These are phyloP conservation scores for Orchestia grillus DNA, from an alignment of 1,140 invertebrate genomes.

Conservation along the genomic window DNA sequence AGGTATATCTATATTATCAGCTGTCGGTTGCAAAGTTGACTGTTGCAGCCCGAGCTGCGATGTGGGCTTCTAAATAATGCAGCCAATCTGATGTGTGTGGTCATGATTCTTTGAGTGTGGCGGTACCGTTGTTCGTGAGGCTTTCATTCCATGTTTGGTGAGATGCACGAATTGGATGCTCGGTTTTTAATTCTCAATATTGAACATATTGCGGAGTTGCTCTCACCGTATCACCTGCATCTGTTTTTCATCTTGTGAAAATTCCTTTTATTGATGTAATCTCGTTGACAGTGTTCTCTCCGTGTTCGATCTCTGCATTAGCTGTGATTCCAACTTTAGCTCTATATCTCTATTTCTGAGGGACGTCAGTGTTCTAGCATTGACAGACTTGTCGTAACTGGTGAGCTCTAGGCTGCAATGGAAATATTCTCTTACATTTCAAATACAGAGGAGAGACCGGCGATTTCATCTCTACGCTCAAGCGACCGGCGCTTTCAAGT, in stretches of 20 bases:
- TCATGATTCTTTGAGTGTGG: background rate
- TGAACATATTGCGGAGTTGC: background rate
- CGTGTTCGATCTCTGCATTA: background rate
- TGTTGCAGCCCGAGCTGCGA: background rate
- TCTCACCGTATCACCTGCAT: background rate
- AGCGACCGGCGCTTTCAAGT: too few species aligned
- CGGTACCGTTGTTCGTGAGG: background rate
- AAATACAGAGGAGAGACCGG: background rate
- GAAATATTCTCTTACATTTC: background rate
- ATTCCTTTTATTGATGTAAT: background rate
- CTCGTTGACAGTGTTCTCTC: background rate
- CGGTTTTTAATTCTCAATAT: background rate
- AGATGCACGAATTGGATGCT: background rate
- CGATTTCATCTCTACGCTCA: too few species aligned
- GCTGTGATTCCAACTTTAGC: background rate
- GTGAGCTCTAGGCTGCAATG: background rate
- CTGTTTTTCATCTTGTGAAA: background rate
- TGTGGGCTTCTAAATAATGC: background rate
- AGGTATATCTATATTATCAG: background rate
- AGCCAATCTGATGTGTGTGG: background rate
- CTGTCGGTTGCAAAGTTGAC: background rate
- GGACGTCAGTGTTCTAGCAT: too few species aligned
- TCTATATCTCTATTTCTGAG: background rate
- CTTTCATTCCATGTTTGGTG: background rate
- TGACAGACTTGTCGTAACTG: too few species aligned